Evolutionary conservation across 2,888 invertebrate species (phyloP), one percentile per base, ranked within the genome.

Genomic region (Brachycybe producta): DNA sequence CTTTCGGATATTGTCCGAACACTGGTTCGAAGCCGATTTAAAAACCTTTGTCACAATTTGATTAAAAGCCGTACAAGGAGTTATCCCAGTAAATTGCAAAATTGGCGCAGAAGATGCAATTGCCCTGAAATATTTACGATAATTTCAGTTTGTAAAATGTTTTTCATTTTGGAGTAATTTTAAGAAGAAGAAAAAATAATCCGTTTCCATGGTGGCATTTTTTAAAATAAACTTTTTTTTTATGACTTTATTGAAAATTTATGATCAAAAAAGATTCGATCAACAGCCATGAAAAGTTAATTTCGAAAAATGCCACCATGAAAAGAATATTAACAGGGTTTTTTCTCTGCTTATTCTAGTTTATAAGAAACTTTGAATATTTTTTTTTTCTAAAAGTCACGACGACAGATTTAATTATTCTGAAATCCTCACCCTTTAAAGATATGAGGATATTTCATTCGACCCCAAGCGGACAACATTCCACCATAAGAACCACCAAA

Each of bases 381-480:
- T 38, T 38, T 38, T 13, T n/a, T n/a, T n/a, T n/a, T 8, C 15
- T 26, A 27, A 43, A 27, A 27, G 28, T 7, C 15, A 8, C 7
- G 39, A 17, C 15, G 7, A 17, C 8, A 17, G 8, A 15, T 38
- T 11, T 15, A 11, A 11, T 17, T 38, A 7, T 8, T 38, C 7
- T 38, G 19, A 49, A 36, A 15, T 23, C 3, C 24, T 53, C 63
- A 79, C 79, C 80, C 95, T 26, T 74, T 70, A 7, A 92, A 79
- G 28, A 86, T 63, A 62, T 88, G 84, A 0, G 95, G 95, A 70
- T 95, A 97, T 68, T 95, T 97, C 67, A 92, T 83, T 32, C 95
- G 76, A 61, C 97, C 76, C 85, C 95, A 98, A 0, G 95, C 85
- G 1, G 95, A 76, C 26, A 98, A 69, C 97, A 98, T 97, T 26